Evolutionary conservation across 2,797 vertebrate species (phyloP).

Genomic region (Epinephelus malabaricus): DNA sequence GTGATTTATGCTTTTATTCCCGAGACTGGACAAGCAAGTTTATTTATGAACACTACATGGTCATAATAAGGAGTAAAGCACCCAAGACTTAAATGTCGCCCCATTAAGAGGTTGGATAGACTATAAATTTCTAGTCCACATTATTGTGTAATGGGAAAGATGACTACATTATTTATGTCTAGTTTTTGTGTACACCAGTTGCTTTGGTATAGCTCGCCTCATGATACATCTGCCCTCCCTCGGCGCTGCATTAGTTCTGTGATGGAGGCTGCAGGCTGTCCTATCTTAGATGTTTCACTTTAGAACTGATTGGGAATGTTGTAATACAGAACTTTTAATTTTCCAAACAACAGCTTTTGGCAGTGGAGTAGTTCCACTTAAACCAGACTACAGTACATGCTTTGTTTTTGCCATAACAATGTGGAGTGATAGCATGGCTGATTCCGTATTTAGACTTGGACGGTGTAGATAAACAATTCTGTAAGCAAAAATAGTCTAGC

Average conservation of each 20-base stretch:
- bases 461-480: neutral
- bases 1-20: constrained; percentile 48
- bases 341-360: constrained; percentile 2
- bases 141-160: constrained; percentile 57
- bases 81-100: constrained; percentile 42
- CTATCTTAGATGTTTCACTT: constrained; percentile 9
- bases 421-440: neutral
- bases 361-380: neutral
- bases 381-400: neutral
- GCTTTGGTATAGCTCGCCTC: constrained; percentile 30
- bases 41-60: constrained; percentile 41
- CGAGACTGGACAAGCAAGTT: constrained; percentile 8
- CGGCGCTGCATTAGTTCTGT: constrained; percentile 45
- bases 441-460: neutral
- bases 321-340: constrained; percentile 17
- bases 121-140: constrained; percentile 46
- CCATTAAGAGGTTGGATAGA: constrained; percentile 54
- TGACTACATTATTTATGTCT: constrained; percentile 63
- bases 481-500: too few species aligned
- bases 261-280: constrained; percentile 27
- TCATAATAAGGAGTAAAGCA: constrained; percentile 44
- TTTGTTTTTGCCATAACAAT: neutral
- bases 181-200: constrained; percentile 45
- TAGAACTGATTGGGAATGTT: constrained; percentile 22
- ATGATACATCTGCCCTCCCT: constrained; percentile 43